phyloP scores from a whole-genome alignment of 1,140 invertebrate species.

The Procambarus clarkii region DNA sequence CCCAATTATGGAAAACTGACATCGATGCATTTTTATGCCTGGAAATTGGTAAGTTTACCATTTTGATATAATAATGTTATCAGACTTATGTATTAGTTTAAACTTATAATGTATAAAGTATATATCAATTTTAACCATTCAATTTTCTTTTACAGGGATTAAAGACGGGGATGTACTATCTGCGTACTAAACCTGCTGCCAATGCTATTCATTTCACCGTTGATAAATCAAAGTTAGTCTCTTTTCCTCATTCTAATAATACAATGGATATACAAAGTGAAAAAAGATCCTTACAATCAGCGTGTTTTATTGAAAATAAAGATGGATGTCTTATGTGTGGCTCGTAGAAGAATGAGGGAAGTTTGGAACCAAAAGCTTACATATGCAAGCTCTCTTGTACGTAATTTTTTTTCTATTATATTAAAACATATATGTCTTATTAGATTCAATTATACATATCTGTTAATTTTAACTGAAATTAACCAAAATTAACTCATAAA shows the following conservation, averaged over 20 bases:
- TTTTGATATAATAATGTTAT: neutral
- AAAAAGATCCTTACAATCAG: slow-evolving; percentile 84
- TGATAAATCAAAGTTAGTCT: slow-evolving; percentile 83
- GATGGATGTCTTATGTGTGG: slow-evolving; percentile 88
- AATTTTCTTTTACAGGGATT: slow-evolving; percentile 81
- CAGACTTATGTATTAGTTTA: too few relatives aligned
- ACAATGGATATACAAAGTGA: slow-evolving; percentile 75
- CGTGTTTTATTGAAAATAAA: slow-evolving; percentile 92
- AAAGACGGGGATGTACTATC: slow-evolving; percentile 99
- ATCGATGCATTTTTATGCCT: slow-evolving; percentile 98
- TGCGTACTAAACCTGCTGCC: slow-evolving; percentile 96
- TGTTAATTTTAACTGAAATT: too few relatives aligned
- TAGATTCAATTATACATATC: too few relatives aligned
- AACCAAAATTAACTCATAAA: too few relatives aligned
- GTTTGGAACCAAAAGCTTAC: too few relatives aligned
- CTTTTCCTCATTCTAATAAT: slow-evolving; percentile 43
- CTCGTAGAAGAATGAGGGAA: slow-evolving; percentile 65
- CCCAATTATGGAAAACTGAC: slow-evolving; percentile 95
- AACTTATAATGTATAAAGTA: too few relatives aligned
- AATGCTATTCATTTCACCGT: slow-evolving; percentile 98
- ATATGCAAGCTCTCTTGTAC: too few relatives aligned
- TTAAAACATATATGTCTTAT: too few relatives aligned
- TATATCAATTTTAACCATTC: too few relatives aligned
- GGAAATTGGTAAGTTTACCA: slow-evolving; percentile 81
- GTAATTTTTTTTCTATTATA: too few relatives aligned